Percentiles rank a stretch among this genome's conserved stretches.
These are phyloP conservation scores for Oceanodroma tethys DNA, from an alignment of 2,113 vertebrate species.

Conservation along the genomic window DNA sequence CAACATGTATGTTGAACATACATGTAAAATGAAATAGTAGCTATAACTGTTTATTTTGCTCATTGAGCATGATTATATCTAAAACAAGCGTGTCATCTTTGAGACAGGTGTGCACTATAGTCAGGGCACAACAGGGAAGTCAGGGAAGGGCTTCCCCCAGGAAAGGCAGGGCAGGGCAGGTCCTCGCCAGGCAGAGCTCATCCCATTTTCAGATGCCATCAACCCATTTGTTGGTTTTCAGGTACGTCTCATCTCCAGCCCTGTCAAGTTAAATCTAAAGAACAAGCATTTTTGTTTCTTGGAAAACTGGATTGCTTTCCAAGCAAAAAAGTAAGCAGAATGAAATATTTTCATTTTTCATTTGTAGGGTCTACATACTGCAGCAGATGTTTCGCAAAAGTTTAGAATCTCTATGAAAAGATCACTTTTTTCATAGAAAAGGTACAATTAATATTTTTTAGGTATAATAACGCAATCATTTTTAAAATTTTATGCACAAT, in stretches of 20 bases:
- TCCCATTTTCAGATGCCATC: not conserved
- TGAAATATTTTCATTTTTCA: not conserved
- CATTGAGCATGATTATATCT: not conserved
- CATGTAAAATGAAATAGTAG: not conserved
- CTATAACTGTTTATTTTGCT: not conserved
- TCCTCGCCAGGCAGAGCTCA: not conserved
- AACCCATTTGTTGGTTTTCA: not conserved
- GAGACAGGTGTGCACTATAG: not conserved
- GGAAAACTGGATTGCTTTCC: not conserved
- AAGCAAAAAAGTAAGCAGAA: not conserved
- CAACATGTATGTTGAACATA: too few species aligned
- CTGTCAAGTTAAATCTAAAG: not conserved
- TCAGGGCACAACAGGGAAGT: not conserved
- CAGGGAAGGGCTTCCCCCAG: not conserved
- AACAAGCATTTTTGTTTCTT: not conserved
- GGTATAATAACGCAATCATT: not conserved
- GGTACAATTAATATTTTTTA: not conserved
- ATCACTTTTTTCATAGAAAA: not conserved
- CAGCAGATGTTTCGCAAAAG: not conserved
- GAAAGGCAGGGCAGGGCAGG: not conserved
- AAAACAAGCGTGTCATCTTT: not conserved
- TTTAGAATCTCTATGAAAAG: not conserved
- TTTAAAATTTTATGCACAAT: not conserved
- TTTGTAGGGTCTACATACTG: not conserved
- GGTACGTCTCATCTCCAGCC: not conserved